Conservation (phyloP, 2,797 vertebrate species). For the Hemibagrus guttatus region DNA sequence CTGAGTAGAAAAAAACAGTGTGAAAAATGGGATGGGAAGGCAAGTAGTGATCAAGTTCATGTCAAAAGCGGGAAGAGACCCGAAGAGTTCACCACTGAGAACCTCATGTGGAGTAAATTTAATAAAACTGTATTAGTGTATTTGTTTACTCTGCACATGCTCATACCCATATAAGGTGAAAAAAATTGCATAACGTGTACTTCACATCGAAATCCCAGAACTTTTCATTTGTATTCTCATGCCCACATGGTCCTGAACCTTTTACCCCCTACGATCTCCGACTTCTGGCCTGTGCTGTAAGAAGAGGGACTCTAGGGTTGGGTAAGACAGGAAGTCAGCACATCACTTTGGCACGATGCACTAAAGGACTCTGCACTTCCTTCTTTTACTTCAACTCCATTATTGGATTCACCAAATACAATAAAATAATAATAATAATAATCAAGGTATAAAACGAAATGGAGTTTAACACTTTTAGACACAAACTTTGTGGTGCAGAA, state of each 20-base stretch:
- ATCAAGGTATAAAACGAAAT: not conserved
- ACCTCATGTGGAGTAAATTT: slow-evolving; percentile 35
- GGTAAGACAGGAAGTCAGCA: slow-evolving; percentile 38
- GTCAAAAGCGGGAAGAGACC: not conserved
- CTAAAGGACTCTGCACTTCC: slow-evolving; percentile 12
- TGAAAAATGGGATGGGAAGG: not conserved
- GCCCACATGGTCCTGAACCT: not conserved
- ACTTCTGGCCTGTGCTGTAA: slow-evolving; percentile 8
- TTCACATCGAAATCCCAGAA: not conserved
- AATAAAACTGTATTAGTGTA: slow-evolving; percentile 44
- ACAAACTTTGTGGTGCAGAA: not conserved
- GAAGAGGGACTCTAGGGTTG: slow-evolving; percentile 35
- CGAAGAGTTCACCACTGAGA: slow-evolving; percentile 27
- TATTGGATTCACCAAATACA: not conserved
- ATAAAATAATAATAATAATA: not conserved
- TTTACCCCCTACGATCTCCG: not conserved
- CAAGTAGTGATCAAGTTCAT: not conserved
- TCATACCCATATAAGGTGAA: slow-evolving; percentile 36
- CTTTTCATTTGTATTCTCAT: not conserved
- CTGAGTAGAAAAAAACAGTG: not conserved
- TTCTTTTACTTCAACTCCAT: slow-evolving; percentile 4
- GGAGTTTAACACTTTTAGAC: not conserved
- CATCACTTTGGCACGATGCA: slow-evolving; percentile 17
- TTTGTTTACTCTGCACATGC: slow-evolving; percentile 28
- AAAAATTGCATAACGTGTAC: slow-evolving; percentile 5